Evolutionary conservation across 2,113 vertebrate genomes (phyloP), one percentile per base, ranked within the genome.

Genomic region (Rhabdomys dilectus): DNA sequence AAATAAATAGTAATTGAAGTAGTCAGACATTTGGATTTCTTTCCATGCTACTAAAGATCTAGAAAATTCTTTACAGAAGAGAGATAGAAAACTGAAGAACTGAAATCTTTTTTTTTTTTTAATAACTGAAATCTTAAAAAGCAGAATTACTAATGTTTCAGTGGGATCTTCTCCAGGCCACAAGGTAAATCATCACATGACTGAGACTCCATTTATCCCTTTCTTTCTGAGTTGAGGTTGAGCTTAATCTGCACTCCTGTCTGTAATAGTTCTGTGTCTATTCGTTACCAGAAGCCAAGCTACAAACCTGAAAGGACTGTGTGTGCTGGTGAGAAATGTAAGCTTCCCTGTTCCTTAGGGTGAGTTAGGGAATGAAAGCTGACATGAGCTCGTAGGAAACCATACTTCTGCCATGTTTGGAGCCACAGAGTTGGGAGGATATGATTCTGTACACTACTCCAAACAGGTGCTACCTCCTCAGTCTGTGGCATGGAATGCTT

Each of bases 51-150:
- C 12, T 86, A 81, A 96, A 91, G 70, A 72, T 42, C 90, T 86
- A 5, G 91, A 34, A 58, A 45, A 82, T 81, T 3, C 70, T 77
- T 90, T 78, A 70, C 60, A 89, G 36, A 36, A 31, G 48, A 45
- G 6, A 56, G 42, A 86, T 22, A 82, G 24, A 45, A 76, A 96
- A 86, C 85, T 64, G 42, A 78, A 91, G 89, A 86, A 81, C 45
- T 45, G 39, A 82, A 92, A 62, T 62, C 48, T 9, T 7, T 48
- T 48, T 48, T 6, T 48, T 48, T 48, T 48, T 48, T 48, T 48
- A 78, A 91, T 89, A 86, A 81, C 45, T 53, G 39, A 82, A 92
- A 62, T 62, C 60, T 62, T 62, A 7, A 7, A 80, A 85, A 81
- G 13, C 76, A 91, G 39, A 87, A n/a, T n/a, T 68, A 31, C 12